phyloP scores from a whole-genome alignment of 1,140 invertebrate species.

The Heliothis subflexa region DNA sequence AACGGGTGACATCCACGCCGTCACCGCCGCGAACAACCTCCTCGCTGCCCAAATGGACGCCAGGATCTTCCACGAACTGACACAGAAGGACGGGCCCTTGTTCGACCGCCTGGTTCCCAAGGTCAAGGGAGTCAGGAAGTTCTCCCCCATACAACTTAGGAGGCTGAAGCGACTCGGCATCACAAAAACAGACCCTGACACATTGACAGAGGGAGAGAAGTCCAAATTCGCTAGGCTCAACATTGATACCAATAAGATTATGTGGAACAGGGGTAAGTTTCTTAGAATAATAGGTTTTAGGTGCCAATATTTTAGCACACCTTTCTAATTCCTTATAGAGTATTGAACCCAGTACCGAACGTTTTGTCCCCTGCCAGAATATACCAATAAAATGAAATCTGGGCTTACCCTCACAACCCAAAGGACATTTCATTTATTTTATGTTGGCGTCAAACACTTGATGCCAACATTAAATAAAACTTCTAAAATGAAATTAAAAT shows the following conservation, averaged over 20 bases:
- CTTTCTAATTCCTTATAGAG: too few species aligned
- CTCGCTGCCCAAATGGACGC: constrained; percentile 97
- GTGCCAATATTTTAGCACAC: too few species aligned
- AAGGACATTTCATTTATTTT: neutral
- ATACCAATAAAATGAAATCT: too few species aligned
- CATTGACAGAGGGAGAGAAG: constrained; percentile 93
- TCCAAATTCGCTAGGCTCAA: constrained; percentile 94
- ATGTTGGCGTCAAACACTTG: neutral
- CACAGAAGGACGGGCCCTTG: constrained; percentile 94
- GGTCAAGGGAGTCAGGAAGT: constrained; percentile 90
- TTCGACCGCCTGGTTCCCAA: constrained; percentile 93
- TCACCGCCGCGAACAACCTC: constrained; percentile 99
- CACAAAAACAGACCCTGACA: constrained; percentile 94
- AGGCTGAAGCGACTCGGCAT: constrained; percentile 95
- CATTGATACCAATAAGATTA: constrained; percentile 96
- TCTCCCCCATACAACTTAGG: constrained; percentile 94
- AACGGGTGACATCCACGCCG: constrained; percentile 99
- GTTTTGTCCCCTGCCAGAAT: too few species aligned
- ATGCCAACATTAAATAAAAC: too few species aligned
- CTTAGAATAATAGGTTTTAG: too few species aligned
- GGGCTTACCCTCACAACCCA: too few species aligned
- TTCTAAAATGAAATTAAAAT: neutral
- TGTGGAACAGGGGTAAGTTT: constrained; percentile 95
- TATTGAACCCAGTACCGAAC: too few species aligned
- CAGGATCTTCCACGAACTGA: constrained; percentile 98